Base-by-base conservation (phyloP, 2,888 invertebrate genomes). In the Lottia scabra region DNA sequence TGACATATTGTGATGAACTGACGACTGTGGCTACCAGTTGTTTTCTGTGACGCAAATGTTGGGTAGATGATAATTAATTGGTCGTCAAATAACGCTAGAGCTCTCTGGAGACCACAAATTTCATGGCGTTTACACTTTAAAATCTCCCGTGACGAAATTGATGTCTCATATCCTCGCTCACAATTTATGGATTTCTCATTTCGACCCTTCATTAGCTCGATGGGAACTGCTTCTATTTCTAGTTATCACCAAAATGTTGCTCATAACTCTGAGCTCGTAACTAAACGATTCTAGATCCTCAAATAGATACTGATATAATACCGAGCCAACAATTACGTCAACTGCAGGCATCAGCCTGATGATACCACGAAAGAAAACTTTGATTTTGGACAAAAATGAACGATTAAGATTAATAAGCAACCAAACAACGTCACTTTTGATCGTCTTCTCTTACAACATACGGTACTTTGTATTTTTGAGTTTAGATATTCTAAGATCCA, bases 31-130 rank as follows among this genome's bases (percentile, higher is more conserved):
- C 63, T 38, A 43, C 23, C 43, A 48, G 65, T 45, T 65, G 65
- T 65, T 43, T 23, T 56, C 65, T 44, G 26, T 68, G 72, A 72
- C 72, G 56, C 68, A 64, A 65, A 65, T 65, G 68, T 43, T 65
- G 48, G 43, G 38, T 72, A 72, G 64, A 68, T 72, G 68, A 72
- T 72, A 68, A 72, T 72, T 68, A 69, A 63, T 30, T 26, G 46
- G 56, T 56, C 56, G 56, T 56, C 56, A 56, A 56, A 19, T 23
- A 56, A 56, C 56, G 56, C 56, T 56, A 56, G 56, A 23, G 56
- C 19, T 56, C 56, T 56, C 56, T 56, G 56, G 56, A 56, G 56
- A 56, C 56, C 19, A 23, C 56, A 23, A 56, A 56, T 56, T 56
- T 56, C 56, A 56, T 56, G 56, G 56, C 56, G 56, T 56, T 56